Evolutionary conservation across 2,113 vertebrate species (phyloP), one percentile per base, ranked within the genome.

Genomic region (Dolichallabes microphthalmus): DNA sequence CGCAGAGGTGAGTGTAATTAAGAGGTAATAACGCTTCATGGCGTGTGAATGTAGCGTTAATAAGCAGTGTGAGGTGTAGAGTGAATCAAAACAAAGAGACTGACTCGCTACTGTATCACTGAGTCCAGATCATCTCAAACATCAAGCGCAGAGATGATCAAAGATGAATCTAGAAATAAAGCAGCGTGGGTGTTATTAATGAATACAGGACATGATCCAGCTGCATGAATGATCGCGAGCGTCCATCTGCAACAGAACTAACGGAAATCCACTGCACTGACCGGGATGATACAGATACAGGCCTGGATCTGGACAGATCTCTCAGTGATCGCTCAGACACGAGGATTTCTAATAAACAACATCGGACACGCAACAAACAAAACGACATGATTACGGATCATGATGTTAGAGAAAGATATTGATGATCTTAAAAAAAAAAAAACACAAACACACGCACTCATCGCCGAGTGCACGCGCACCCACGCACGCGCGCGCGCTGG

Each of bases 51-150:
- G 12, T 1, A 75, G 74, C 6, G 8, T 12, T 50, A 4, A 50
- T 25, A 10, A 25, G 39, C 39, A 25, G 27, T 32, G 14, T 20
- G 61, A 60, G 57, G 35, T 45, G 71, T 45, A 20, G 11, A 80
- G 9, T 8, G 35, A 19, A 77, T 55, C 75, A 77, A 77, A 77
- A 77, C 75, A 77, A 77, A 77, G 50, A 77, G 75, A 55, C 55
- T 8, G 45, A 52, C 73, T 74, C 20, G 35, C 69, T 32, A 35
- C 32, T 35, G 0, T 6, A 45, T 39, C 17, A 35, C 64, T 15
- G 30, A 69, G 66, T 35, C 19, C 35, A 45, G 2, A 71, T 3
- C 27, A 19, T 15, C 30, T 35, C 30, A 71, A 19, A 22, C 35
- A 32, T 10, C 19, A n/a, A n/a, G n/a, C n/a, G n/a, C n/a, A n/a